These are phyloP conservation scores for Ailurus styani DNA, from an alignment of 2,113 vertebrate genomes.

Conservation along the genomic window DNA sequence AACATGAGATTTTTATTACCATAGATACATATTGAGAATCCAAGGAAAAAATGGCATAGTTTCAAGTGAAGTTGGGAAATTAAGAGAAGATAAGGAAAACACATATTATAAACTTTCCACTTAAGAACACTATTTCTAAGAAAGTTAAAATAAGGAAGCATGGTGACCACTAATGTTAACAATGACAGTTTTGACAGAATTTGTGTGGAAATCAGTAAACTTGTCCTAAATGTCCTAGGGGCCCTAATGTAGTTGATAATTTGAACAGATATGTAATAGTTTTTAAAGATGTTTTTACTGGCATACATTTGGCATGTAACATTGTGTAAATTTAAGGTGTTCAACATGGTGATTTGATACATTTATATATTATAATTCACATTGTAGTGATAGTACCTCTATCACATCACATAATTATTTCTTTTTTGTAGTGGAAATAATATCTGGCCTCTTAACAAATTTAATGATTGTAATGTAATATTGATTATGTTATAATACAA, in stretches of 20 bases:
- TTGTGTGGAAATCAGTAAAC: background rate
- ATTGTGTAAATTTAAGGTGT: background rate
- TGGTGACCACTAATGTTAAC: background rate
- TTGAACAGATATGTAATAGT: background rate
- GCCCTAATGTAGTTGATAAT: background rate
- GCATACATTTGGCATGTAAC: background rate
- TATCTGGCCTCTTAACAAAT: background rate
- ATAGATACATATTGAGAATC: background rate
- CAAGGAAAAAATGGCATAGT: background rate
- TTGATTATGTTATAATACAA: background rate
- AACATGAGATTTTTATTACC: background rate
- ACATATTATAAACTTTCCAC: background rate
- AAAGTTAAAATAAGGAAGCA: background rate
- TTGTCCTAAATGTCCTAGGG: background rate
- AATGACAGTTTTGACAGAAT: background rate
- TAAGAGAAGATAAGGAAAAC: background rate
- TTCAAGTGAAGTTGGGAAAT: background rate
- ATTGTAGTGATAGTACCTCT: background rate
- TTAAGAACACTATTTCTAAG: background rate
- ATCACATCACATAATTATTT: background rate
- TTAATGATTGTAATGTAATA: background rate
- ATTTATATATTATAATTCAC: background rate
- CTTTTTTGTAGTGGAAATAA: background rate
- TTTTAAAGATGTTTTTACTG: background rate
- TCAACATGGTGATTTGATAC: background rate